Evolutionary conservation across 2,888 invertebrate species (phyloP).

Genomic region (Drosophila melanocephala): DNA sequence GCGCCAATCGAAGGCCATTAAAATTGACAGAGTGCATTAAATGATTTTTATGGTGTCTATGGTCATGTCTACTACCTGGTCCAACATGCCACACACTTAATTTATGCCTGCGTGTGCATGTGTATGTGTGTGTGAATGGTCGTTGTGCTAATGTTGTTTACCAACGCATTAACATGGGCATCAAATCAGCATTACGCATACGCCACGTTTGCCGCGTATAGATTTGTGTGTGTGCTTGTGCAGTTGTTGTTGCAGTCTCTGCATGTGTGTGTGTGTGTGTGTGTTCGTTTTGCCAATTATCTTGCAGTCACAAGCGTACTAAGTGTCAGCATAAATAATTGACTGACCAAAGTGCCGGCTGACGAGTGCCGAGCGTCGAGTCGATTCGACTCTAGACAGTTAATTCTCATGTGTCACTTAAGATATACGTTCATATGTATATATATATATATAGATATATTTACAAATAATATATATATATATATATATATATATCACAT

Average conservation of each 20-base stretch:
- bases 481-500: background rate
- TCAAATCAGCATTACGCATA: conserved; percentile 67
- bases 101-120: background rate
- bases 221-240: conserved; percentile 9
- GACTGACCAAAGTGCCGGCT: conserved; percentile 69
- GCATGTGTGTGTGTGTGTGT: conserved; percentile 4
- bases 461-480: background rate
- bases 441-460: conserved; percentile 5
- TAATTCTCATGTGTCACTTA: conserved; percentile 40
- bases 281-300: conserved; percentile 69
- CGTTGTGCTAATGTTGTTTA: conserved; percentile 71
- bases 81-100: conserved; percentile 28
- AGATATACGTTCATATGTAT: conserved; percentile 2
- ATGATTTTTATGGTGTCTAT: conserved; percentile 51
- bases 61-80: conserved; percentile 28
- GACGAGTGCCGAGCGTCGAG: conserved; percentile 56
- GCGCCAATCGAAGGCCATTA: conserved; percentile 67
- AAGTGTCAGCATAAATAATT: conserved; percentile 80
- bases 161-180: conserved; percentile 75
- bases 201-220: conserved; percentile 59
- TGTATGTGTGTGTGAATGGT: conserved; percentile 13
- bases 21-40: conserved; percentile 62
- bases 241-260: background rate
- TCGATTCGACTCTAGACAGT: conserved; percentile 24
- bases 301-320: conserved; percentile 67